A percentile compares a stretch with the other conserved stretches of the same genome.
These are phyloP conservation scores for Charaxes varanes DNA, from an alignment of 1,140 invertebrate species.

Conservation along the genomic window DNA sequence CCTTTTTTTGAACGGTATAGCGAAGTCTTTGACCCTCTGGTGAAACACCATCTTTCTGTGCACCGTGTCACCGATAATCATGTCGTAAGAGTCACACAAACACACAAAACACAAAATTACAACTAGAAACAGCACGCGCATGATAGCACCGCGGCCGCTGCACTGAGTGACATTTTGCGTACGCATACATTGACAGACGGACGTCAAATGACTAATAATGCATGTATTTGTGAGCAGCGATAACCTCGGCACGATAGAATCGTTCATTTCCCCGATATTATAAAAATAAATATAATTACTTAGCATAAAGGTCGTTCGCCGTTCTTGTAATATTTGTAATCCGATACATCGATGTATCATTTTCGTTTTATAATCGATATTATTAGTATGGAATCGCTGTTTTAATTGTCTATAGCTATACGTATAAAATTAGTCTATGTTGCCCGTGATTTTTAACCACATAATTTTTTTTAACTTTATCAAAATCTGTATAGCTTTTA, in stretches of 20 bases:
- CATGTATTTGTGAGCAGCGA: too few relatives aligned
- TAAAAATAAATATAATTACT: too few relatives aligned
- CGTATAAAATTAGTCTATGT: too few relatives aligned
- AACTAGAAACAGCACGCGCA: constrained; percentile 44
- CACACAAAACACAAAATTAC: constrained; percentile 35
- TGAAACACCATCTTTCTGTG: constrained; percentile 69
- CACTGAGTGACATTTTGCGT: constrained; percentile 26
- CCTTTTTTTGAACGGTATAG: constrained; percentile 66
- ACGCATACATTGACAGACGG: constrained; percentile 24
- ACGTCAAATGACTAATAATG: constrained; percentile 37
- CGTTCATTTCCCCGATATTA: constrained; percentile 14
- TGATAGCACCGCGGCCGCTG: constrained; percentile 33
- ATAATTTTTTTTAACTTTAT: too few relatives aligned
- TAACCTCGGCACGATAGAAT: constrained; percentile 36
- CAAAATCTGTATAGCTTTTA: too few relatives aligned
- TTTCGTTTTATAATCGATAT: too few relatives aligned
- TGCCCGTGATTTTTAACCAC: too few relatives aligned
- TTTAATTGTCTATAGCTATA: too few relatives aligned
- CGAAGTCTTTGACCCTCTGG: constrained; percentile 62
- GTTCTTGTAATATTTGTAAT: too few relatives aligned
- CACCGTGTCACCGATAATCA: constrained; percentile 62
- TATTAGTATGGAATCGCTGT: too few relatives aligned
- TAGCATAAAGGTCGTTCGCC: too few relatives aligned
- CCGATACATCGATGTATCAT: too few relatives aligned
- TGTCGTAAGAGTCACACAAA: constrained; percentile 43